Evolutionary conservation across 2,888 invertebrate species (phyloP).

Genomic region (Noctua janthina): DNA sequence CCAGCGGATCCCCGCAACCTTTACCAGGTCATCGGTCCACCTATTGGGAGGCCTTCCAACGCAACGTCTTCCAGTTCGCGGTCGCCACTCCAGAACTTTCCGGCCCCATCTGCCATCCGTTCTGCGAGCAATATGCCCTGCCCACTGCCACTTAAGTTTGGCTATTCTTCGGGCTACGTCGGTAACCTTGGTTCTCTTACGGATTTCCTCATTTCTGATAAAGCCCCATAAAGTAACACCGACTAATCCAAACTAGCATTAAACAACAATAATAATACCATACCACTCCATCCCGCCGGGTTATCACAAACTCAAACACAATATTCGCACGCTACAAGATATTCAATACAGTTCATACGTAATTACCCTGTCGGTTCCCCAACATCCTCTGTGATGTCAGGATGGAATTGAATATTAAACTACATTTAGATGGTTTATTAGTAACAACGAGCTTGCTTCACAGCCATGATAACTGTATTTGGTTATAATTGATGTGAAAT

Average conservation of each 20-base stretch:
- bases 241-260: not conserved
- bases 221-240: not conserved
- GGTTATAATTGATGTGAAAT: not conserved
- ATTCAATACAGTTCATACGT: slow-evolving; percentile 26
- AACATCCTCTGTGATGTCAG: slow-evolving; percentile 14
- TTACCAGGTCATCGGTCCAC: too few species aligned
- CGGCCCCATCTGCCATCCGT: too few species aligned
- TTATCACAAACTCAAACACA: not conserved
- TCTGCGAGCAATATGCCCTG: too few species aligned
- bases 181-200: too few species aligned
- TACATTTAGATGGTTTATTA: slow-evolving; percentile 11
- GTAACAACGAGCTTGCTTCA: not conserved
- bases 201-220: too few species aligned
- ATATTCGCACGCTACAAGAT: not conserved
- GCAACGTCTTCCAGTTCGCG: too few species aligned
- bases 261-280: not conserved
- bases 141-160: too few species aligned
- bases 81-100: too few species aligned
- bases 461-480: too few species aligned
- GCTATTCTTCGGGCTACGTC: too few species aligned
- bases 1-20: too few species aligned
- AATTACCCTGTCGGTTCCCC: slow-evolving; percentile 23
- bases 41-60: too few species aligned
- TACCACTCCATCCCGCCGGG: not conserved
- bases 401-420: slow-evolving; percentile 37